These are phyloP conservation scores for Apodemia duryi DNA, from an alignment of 2,888 invertebrate genomes.

Conservation along the genomic window DNA sequence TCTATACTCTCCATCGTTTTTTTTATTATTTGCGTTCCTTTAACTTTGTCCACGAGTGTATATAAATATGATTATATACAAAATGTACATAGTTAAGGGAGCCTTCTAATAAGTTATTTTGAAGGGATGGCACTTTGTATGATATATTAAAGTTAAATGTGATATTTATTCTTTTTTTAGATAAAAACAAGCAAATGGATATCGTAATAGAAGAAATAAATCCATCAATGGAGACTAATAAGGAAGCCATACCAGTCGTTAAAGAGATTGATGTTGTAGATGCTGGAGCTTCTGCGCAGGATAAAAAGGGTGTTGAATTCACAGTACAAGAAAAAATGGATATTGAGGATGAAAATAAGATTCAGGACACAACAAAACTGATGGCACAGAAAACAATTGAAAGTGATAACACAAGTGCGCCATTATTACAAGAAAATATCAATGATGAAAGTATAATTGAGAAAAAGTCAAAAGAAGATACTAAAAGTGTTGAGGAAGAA, in stretches of 20 bases:
- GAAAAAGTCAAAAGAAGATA: neutral
- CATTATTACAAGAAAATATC: constrained; percentile 32
- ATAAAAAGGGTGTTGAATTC: neutral
- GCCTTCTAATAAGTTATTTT: no score
- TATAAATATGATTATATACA: no score
- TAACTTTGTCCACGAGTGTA: no score
- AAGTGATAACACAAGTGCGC: constrained; percentile 35
- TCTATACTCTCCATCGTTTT: no score
- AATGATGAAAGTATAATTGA: constrained; percentile 1
- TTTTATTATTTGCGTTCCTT: no score
- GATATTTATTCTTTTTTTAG: neutral
- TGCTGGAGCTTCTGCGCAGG: constrained; percentile 5
- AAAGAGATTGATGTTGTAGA: constrained; percentile 34
- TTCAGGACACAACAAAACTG: neutral
- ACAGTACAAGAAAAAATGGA: no score
- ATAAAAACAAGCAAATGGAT: neutral
- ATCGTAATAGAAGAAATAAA: neutral
- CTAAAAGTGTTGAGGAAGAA: constrained; percentile 7
- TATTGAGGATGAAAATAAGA: neutral
- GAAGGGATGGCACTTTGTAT: no score
- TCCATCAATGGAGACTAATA: neutral
- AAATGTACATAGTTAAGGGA: no score
- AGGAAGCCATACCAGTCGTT: neutral
- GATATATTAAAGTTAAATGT: no score
- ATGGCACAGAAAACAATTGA: constrained; percentile 9